These are phyloP conservation scores for Botia almorhae DNA, from an alignment of 2,797 vertebrate genomes.

Conservation along the genomic window DNA sequence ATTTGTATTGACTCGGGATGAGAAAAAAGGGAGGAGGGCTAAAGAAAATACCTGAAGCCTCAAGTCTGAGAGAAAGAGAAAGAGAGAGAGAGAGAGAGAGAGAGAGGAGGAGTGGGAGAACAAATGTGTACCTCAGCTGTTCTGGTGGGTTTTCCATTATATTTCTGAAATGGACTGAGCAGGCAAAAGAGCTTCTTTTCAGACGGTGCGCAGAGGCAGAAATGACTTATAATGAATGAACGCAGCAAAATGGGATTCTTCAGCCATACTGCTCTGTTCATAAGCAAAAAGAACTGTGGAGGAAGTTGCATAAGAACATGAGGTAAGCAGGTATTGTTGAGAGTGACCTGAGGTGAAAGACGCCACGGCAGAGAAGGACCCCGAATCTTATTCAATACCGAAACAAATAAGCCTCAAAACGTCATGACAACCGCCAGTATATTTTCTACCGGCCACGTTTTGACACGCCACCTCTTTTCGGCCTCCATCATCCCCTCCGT, in stretches of 20 bases:
- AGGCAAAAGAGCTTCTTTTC: conserved; percentile 65
- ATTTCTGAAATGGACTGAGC: conserved; percentile 64
- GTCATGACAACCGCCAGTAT: conserved; percentile 3
- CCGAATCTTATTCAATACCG: conserved; percentile 39
- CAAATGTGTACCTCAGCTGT: conserved; percentile 65
- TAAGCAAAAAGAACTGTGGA: conserved; percentile 51
- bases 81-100: conserved; percentile 32
- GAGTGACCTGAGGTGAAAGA: conserved; percentile 41
- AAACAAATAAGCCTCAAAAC: conserved; percentile 40
- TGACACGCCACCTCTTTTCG: conserved; percentile 4
- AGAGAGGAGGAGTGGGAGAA: conserved; percentile 21
- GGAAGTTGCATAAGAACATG: conserved; percentile 51
- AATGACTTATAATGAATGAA: conserved; percentile 64
- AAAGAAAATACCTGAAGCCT: conserved; percentile 55
- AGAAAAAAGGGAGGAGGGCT: conserved; percentile 50
- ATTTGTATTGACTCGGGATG: conserved; percentile 56
- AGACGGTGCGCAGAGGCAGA: conserved; percentile 59
- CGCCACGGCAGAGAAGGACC: conserved; percentile 15
- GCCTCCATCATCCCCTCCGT: not conserved
- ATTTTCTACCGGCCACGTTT: conserved; percentile 32
- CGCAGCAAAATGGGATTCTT: conserved; percentile 62
- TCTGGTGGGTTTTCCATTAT: conserved; percentile 64
- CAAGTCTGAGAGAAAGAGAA: conserved; percentile 23
- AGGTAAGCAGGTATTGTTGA: conserved; percentile 48
- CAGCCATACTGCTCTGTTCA: conserved; percentile 44